These are phyloP conservation scores for Riparia riparia DNA, from an alignment of 2,113 vertebrate genomes.

Conservation along the genomic window DNA sequence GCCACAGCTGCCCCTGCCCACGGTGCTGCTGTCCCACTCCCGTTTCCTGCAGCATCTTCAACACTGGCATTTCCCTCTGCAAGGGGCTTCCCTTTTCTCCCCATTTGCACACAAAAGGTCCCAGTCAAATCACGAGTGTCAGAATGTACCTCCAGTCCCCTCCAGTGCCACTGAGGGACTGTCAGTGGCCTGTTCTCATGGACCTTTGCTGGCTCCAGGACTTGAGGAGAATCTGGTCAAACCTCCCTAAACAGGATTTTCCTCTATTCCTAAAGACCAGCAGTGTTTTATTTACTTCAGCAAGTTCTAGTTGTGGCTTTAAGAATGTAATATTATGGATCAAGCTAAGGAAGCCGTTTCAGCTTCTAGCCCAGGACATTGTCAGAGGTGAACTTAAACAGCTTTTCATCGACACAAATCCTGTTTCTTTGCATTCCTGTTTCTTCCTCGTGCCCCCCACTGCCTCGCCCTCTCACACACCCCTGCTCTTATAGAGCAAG, in stretches of 20 bases:
- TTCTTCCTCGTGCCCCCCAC: background rate
- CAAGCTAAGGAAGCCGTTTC: background rate
- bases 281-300: background rate
- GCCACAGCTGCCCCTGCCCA: background rate
- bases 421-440: background rate
- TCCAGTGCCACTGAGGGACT: background rate
- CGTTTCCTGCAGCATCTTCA: background rate
- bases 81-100: background rate
- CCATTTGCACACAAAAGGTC: fast-evolving
- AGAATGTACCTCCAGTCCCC: background rate
- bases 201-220: background rate
- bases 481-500: background rate
- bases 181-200: background rate
- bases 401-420: background rate
- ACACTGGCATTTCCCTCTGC: background rate
- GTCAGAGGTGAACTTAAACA: background rate
- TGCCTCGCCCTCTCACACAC: background rate
- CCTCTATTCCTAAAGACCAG: background rate
- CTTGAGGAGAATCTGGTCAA: background rate
- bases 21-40: background rate
- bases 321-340: background rate
- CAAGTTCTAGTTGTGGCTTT: background rate
- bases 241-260: background rate
- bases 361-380: background rate
- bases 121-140: background rate